Percentiles rank a stretch among this genome's conserved stretches.
Conservation (phyloP, 2,888 invertebrate genomes). For the Yponomeuta evonymella region DNA sequence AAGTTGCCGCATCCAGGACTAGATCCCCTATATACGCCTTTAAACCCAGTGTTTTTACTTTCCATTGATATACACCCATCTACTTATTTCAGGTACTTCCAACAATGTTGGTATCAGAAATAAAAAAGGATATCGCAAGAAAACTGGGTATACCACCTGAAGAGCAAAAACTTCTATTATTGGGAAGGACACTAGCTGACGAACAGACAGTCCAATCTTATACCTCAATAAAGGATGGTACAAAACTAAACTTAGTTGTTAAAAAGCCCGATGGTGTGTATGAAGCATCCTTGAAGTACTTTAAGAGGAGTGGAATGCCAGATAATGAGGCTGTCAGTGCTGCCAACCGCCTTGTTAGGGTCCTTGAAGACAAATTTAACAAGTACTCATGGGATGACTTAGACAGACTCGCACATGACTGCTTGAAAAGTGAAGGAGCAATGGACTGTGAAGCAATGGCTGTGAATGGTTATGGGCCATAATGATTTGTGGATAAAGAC, state of each 20-base stretch:
- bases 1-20: too few relatives aligned
- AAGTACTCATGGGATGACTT: conserved; percentile 77
- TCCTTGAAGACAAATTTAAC: conserved; percentile 69
- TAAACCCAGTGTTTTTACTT: too few relatives aligned
- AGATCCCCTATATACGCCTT: too few relatives aligned
- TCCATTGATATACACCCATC: conserved; percentile 6
- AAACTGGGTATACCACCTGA: conserved; percentile 80
- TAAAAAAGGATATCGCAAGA: conserved; percentile 81
- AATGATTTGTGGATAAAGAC: not conserved
- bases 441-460: not conserved
- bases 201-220: conserved; percentile 82
- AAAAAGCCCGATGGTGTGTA: conserved; percentile 80
- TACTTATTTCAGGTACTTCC: conserved; percentile 62
- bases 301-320: conserved; percentile 75
- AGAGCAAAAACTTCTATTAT: conserved; percentile 82
- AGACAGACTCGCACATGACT: conserved; percentile 68
- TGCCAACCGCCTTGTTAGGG: conserved; percentile 75
- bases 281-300: conserved; percentile 74
- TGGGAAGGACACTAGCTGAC: conserved; percentile 83
- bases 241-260: conserved; percentile 82
- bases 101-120: conserved; percentile 77
- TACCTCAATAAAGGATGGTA: conserved; percentile 83
- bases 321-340: conserved; percentile 80
- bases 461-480: not conserved
- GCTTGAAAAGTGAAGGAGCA: conserved; percentile 39